Evolutionary conservation across 2,113 vertebrate species (phyloP), one percentile per base, ranked within the genome.

Genomic region (Struthio camelus): DNA sequence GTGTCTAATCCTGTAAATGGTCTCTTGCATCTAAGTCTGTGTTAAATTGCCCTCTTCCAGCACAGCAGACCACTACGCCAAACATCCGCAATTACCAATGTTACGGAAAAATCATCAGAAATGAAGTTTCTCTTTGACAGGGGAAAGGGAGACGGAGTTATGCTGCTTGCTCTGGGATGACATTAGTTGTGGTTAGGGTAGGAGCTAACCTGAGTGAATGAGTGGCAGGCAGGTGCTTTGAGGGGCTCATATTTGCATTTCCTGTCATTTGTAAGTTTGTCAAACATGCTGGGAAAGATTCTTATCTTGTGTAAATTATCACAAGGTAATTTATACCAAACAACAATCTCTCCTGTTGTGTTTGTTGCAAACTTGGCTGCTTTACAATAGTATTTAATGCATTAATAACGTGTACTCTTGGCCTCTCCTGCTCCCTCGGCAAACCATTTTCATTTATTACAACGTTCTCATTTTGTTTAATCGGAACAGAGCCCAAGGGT

Each of bases 321-420:
- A 83, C 85, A 78, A 40, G 71, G 87, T 79, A 80, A 46, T 91
- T 95, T 77, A 89, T 56, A 70, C 32, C 91, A 56, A 93, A 28
- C 78, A 85, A 56, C 1, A 2, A 83, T 51, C 85, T 59, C 79
- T 80, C 4, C 79, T 94, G 59, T 70, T 70, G 75, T 58, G 82
- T 87, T 94, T 87, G 85, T 90, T 84, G 62, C 65, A 95, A 86
- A 88, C 85, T 69, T 94, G 88, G 90, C 88, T 84, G 80, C 76
- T 54, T 42, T 38, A 90, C 69, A 86, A 38, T 42, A 46, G 30
- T 42, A 51, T 79, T 96, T 83, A 88, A 83, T 84, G 73, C 59
- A 84, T 90, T 96, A 94, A 95, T 93, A 91, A 93, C 22, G 72
- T 78, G 79, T 91, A 79, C 67, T 83, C 94, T 90, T 83, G 89